Conservation (phyloP, 2,888 invertebrate genomes). For the Andricus quercusramuli region DNA sequence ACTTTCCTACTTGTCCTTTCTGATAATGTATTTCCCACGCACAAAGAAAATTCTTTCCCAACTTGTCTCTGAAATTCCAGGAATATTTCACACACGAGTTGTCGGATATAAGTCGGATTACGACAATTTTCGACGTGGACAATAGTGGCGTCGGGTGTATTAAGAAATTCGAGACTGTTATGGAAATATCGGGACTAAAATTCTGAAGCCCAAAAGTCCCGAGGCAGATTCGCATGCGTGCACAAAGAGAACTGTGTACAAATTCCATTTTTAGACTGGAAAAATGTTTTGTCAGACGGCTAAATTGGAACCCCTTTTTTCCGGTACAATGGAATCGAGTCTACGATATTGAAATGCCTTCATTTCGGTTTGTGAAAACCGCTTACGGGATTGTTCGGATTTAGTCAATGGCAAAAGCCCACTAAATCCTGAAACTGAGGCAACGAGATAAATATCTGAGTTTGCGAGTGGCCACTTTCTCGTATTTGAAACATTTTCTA, state of each 20-base stretch:
- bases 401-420: constrained; percentile 6
- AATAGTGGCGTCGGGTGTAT: constrained; percentile 29
- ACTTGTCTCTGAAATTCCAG: not conserved
- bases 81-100: constrained; percentile 15
- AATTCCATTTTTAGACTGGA: not conserved
- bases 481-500: constrained; percentile 3
- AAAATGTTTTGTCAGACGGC: constrained; percentile 38
- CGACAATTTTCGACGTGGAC: constrained; percentile 15
- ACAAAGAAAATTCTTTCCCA: constrained; percentile 13
- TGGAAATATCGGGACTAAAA: constrained; percentile 5
- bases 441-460: constrained; percentile 7
- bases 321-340: constrained; percentile 1
- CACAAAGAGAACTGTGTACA: constrained; percentile 4
- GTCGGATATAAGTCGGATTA: constrained; percentile 31
- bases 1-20: not conserved
- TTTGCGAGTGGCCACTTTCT: not conserved
- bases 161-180: constrained; percentile 37
- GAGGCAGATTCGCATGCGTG: not conserved
- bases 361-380: constrained; percentile 13
- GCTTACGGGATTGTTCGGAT: constrained; percentile 16
- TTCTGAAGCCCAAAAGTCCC: not conserved
- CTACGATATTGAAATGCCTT: constrained; percentile 27
- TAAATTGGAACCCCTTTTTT: constrained; percentile 38
- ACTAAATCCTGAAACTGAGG: constrained; percentile 10
- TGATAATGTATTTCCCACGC: not conserved